phyloP scores from a whole-genome alignment of 2,113 vertebrate species.

The Pluvianellus socialis region DNA sequence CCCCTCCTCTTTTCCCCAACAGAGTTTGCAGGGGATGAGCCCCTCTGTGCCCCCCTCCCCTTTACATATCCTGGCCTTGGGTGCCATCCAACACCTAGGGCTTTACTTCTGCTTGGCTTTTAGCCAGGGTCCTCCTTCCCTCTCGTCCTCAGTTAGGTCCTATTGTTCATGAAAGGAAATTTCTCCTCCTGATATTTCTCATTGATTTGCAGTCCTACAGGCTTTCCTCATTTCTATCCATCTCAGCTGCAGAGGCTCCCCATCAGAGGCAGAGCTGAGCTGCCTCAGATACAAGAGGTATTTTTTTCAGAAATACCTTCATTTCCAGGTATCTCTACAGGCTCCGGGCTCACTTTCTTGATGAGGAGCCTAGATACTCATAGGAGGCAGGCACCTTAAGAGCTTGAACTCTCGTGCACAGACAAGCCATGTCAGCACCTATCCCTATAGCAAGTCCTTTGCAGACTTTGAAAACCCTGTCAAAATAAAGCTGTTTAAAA shows the following conservation, averaged over 20 bases:
- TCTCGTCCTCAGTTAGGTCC: background rate
- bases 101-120: background rate
- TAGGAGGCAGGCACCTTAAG: background rate
- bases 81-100: background rate
- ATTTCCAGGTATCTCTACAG: background rate
- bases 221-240: background rate
- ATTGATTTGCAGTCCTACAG: background rate
- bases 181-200: background rate
- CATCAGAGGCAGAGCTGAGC: background rate
- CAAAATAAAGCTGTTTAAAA: background rate
- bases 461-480: background rate
- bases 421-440: background rate
- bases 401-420: background rate
- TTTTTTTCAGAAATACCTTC: background rate
- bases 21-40: background rate
- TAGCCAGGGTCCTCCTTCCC: background rate
- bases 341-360: background rate
- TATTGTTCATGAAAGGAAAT: background rate
- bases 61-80: background rate
- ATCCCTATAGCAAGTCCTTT: background rate
- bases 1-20: rapidly evolving
- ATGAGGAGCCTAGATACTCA: background rate
- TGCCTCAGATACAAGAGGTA: background rate
- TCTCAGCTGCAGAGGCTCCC: background rate
- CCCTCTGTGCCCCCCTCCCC: background rate